Conservation (phyloP, 2,888 invertebrate genomes). For the Callosobruchus maculatus region DNA sequence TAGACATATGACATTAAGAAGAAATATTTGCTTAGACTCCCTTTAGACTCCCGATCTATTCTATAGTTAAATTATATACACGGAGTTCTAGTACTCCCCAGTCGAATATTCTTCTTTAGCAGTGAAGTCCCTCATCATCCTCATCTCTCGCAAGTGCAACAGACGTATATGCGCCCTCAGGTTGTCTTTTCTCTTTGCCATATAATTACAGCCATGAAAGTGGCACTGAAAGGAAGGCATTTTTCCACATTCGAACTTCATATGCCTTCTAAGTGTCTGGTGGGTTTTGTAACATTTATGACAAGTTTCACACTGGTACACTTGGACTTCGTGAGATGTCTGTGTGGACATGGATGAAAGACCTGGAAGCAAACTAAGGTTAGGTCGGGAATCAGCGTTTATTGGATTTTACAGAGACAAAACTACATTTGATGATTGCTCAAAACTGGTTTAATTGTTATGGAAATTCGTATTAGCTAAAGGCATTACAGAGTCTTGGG, state of each 20-base stretch:
- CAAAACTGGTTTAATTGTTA: no score
- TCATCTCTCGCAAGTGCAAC: not conserved
- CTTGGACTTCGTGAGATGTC: not conserved
- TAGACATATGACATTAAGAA: no score
- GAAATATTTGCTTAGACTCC: no score
- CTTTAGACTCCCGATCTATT: no score
- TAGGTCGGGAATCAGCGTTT: no score
- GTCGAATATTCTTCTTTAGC: not conserved
- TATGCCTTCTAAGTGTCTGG: slow-evolving; percentile 16
- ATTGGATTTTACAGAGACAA: not conserved
- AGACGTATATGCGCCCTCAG: not conserved
- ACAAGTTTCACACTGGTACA: not conserved
- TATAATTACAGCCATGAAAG: not conserved
- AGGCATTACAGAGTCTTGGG: no score
- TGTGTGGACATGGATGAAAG: not conserved
- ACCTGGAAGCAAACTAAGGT: not conserved
- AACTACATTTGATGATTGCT: no score
- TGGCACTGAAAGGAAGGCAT: slow-evolving; percentile 22
- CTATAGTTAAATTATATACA: no score
- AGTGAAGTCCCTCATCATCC: not conserved
- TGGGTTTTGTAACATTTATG: not conserved
- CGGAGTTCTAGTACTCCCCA: not conserved
- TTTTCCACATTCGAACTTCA: slow-evolving; percentile 26
- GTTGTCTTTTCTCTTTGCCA: not conserved
- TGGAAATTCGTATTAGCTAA: no score